A percentile compares a stretch with the other conserved stretches of the same genome.
phyloP scores from a whole-genome alignment of 1,140 invertebrate genomes.

The Melanaphis sacchari region DNA sequence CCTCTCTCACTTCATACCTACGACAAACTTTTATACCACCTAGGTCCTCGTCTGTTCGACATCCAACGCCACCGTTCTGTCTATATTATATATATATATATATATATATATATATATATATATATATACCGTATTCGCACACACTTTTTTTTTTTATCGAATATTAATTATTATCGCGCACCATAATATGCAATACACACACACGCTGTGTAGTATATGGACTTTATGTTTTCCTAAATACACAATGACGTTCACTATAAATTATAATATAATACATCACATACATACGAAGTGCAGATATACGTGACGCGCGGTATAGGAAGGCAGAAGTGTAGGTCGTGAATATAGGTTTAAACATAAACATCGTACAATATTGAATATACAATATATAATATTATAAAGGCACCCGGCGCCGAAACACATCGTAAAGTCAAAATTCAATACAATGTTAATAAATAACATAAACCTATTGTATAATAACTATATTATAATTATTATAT shows the following conservation, averaged over 20 bases:
- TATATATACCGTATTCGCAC: not conserved
- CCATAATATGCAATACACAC: not conserved
- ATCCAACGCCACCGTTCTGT: not conserved
- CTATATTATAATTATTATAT: not conserved
- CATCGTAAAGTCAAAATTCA: not conserved
- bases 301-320: too few species aligned
- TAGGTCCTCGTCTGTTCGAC: not conserved
- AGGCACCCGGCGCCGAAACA: not conserved
- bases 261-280: not conserved
- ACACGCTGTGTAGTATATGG: not conserved
- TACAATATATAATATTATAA: too few species aligned
- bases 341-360: not conserved
- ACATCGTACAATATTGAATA: not conserved
- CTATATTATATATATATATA: not conserved
- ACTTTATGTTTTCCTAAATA: constrained; percentile 5
- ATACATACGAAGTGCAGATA: not conserved
- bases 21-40: not conserved
- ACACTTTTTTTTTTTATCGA: constrained; percentile 1
- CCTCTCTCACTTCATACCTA: not conserved
- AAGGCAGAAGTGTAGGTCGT: too few species aligned
- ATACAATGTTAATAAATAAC: not conserved
- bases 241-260: not conserved
- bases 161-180: constrained; percentile 11
- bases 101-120: not conserved
- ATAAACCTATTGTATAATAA: too few species aligned